Conservation (phyloP, 2,888 invertebrate species). For the Erannis defoliaria region DNA sequence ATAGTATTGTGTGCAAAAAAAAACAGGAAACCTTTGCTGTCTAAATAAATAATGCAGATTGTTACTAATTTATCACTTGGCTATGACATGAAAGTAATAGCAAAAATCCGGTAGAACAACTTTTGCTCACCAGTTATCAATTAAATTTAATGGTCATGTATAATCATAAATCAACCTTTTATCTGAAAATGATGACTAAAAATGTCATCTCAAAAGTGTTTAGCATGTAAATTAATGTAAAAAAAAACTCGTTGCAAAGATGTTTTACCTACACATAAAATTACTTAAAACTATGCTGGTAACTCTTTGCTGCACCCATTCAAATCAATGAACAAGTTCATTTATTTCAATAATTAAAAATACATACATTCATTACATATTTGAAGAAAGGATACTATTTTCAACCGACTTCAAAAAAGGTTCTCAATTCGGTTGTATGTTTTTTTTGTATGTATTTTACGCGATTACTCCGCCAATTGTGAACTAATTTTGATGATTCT, state of each 20-base stretch:
- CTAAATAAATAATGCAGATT: not conserved
- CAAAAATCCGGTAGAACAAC: conserved; percentile 7
- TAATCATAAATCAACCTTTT: conserved; percentile 9
- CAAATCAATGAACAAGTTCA: too few species aligned
- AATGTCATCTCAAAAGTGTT: not conserved
- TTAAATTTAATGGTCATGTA: conserved; percentile 16
- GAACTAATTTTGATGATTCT: too few species aligned
- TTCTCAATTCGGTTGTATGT: too few species aligned
- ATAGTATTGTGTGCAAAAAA: conserved; percentile 10
- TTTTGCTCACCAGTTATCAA: not conserved
- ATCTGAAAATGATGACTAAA: not conserved
- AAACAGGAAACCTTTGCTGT: not conserved
- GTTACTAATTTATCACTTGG: not conserved
- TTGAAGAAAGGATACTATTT: too few species aligned
- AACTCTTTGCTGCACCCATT: too few species aligned
- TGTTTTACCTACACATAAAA: not conserved
- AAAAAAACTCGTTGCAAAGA: not conserved
- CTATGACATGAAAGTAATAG: conserved; percentile 9
- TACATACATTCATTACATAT: too few species aligned
- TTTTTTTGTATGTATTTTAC: too few species aligned
- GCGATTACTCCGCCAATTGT: too few species aligned
- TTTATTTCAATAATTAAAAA: too few species aligned
- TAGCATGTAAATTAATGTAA: not conserved
- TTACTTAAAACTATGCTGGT: too few species aligned
- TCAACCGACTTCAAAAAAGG: too few species aligned